Evolutionary conservation across 2,113 vertebrate genomes (phyloP).

Genomic region (Dromiciops gliroides): DNA sequence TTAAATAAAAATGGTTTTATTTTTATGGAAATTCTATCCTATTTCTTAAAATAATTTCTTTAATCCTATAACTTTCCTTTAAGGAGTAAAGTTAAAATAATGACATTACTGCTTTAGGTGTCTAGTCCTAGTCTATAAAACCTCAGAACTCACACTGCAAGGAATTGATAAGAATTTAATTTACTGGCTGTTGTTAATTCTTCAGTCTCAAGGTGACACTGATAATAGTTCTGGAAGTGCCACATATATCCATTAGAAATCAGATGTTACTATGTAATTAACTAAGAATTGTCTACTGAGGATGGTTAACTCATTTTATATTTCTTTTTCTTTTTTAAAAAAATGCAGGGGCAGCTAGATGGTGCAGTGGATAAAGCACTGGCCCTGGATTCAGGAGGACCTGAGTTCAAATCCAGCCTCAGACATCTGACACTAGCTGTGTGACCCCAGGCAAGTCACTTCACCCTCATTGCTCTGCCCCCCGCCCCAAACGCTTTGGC

Average conservation of each 20-base stretch:
- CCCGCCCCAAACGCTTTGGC: not conserved
- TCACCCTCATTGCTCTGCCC: too few relatives aligned
- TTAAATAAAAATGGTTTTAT: too few relatives aligned
- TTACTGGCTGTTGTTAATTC: constrained; percentile 15
- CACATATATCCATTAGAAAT: constrained; percentile 11
- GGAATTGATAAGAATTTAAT: not conserved
- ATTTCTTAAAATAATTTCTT: not conserved
- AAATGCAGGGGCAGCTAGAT: too few relatives aligned
- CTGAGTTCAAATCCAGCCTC: too few relatives aligned
- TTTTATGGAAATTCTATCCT: not conserved
- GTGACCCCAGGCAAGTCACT: too few relatives aligned
- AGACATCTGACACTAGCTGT: too few relatives aligned
- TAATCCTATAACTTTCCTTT: constrained; percentile 8
- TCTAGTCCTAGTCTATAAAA: not conserved
- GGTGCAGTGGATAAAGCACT: too few relatives aligned
- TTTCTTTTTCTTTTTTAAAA: constrained; percentile 14
- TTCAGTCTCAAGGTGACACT: constrained; percentile 9
- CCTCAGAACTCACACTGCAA: not conserved
- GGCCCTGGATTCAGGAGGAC: too few relatives aligned
- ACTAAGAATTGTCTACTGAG: not conserved
- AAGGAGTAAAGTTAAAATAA: constrained; percentile 13
- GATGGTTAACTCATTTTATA: not conserved
- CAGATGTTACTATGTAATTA: not conserved
- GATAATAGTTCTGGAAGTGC: not conserved
- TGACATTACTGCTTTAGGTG: not conserved